These are phyloP conservation scores for Gallinago stenura DNA, from an alignment of 2,797 vertebrate species.

Conservation along the genomic window DNA sequence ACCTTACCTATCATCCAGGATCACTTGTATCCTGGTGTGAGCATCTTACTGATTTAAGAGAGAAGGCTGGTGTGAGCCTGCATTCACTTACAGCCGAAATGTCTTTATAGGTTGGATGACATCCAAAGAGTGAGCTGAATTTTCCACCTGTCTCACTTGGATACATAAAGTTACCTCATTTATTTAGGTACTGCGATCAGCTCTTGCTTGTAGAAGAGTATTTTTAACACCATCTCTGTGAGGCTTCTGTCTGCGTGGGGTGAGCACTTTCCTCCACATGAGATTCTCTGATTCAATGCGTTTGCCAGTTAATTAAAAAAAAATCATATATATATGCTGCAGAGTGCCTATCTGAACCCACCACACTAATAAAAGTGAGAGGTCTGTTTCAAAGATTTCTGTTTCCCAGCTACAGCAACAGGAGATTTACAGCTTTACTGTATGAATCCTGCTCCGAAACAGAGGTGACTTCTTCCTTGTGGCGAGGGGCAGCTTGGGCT, in stretches of 20 bases:
- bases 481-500: neutral
- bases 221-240: conserved; percentile 18
- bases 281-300: neutral
- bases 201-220: neutral
- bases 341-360: neutral
- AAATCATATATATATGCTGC: neutral
- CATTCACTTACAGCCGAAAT: neutral
- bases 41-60: neutral
- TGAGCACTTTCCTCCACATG: neutral
- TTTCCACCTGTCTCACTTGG: conserved; percentile 56
- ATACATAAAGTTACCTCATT: conserved; percentile 56
- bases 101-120: neutral
- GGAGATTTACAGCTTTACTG: neutral
- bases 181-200: conserved; percentile 58
- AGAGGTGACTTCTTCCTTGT: neutral
- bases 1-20: neutral
- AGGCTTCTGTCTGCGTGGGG: conserved; percentile 13
- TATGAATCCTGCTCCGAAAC: neutral
- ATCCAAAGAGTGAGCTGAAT: conserved; percentile 30
- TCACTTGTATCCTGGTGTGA: neutral
- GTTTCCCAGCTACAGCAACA: neutral
- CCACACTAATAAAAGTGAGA: neutral
- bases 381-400: neutral
- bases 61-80: neutral
- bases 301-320: neutral